Percentiles rank a stretch among this genome's conserved stretches.
phyloP scores from a whole-genome alignment of 2,113 vertebrate species.

The Delphinapterus leucas region DNA sequence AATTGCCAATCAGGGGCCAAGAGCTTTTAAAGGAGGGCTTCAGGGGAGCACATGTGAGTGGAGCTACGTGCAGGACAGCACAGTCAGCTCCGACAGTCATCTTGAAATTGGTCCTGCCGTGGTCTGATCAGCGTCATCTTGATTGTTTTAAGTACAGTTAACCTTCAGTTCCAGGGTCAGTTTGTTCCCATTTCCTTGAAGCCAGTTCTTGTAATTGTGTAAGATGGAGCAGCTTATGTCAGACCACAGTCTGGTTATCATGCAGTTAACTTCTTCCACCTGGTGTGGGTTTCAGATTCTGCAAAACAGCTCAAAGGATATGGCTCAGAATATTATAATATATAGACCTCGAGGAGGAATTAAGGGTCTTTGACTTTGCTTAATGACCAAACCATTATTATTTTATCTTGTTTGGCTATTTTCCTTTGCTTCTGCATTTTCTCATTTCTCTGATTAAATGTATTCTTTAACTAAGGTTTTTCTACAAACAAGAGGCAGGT shows the following conservation, averaged over 20 bases:
- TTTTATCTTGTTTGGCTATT: background rate
- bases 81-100: background rate
- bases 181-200: background rate
- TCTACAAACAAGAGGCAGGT: background rate
- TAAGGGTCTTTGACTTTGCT: background rate
- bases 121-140: background rate
- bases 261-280: background rate
- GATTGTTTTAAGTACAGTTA: background rate
- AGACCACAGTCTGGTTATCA: background rate
- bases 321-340: background rate
- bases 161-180: background rate
- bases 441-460: background rate
- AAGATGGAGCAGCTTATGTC: background rate
- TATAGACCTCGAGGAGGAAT: background rate
- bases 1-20: background rate
- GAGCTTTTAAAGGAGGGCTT: background rate
- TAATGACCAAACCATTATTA: background rate
- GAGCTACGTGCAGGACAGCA: background rate
- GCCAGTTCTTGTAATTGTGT: background rate
- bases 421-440: background rate
- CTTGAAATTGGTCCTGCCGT: background rate
- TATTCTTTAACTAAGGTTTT: background rate
- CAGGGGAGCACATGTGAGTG: accelerated
- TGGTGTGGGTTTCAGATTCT: background rate
- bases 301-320: background rate